Base-by-base conservation (phyloP, 2,888 invertebrate genomes). In the Agonopterix heracliana region DNA sequence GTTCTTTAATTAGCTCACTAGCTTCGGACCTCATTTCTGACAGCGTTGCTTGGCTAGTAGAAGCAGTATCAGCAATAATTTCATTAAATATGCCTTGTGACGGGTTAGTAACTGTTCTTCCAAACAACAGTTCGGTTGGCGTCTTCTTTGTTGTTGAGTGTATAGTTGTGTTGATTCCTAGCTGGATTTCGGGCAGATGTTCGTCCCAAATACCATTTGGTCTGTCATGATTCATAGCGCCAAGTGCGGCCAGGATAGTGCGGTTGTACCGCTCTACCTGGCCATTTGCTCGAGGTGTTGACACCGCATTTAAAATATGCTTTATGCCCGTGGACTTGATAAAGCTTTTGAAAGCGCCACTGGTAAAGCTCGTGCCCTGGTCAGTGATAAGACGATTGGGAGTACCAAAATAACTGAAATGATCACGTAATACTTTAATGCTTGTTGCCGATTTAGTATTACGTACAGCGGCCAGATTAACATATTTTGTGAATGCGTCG, bases 401-500 rank as follows among this genome's bases (percentile, higher is more conserved):
- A 1, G 41, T 34, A 1, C 49, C 49, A n/a, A 49, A 49, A n/a
- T 45, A 49, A 14, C 49, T 49, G 10, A 45, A 49, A 14, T 35
- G 38, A n/a, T 45, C 26, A 3, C 35, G 34, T 1, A 49, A 38
- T 5, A 41, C 48, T 11, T 26, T 44, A 7, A 56, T 53, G 1
- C n/a, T 47, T 9, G 14, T 45, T 8, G 12, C 17, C 0, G 54
- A 14, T 2, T 58, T 54, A 0, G 56, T 56, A 9, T 51, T 53
- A 8, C 52, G 43, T 1, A 58, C 58, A 1, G 58, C 44, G 1
- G 36, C 48, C 1, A 52, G 13, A n/a, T 49, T 55, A 0, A 49
- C 38, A 47, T 43, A 58, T 43, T 58, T 58, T 1, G 58, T 56
- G 17, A 58, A 56, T 2, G 46, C 45, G 5, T 58, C 58, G 0